A percentile compares a stretch with the other conserved stretches of the same genome.
Conservation (phyloP, 1,140 invertebrate species). For the Listronotus bonariensis region DNA sequence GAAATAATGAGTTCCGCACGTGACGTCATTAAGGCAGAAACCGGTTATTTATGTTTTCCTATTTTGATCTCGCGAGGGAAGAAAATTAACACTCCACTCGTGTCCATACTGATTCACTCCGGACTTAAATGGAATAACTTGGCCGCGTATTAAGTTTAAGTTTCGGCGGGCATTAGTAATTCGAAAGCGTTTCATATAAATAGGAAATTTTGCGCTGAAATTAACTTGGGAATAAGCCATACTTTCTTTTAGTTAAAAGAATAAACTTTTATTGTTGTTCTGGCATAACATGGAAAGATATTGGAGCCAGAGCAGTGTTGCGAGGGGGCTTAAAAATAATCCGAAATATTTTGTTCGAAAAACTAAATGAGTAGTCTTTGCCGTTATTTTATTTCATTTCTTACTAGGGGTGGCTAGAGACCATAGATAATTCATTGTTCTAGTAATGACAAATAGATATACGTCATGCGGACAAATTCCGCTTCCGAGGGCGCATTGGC, state of each 20-base stretch:
- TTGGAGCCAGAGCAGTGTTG: neutral
- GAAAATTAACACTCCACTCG: constrained; percentile 55
- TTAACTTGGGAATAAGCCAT: constrained; percentile 36
- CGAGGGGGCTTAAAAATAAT: too few species aligned
- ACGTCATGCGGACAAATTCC: too few species aligned
- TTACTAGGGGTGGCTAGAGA: too few species aligned
- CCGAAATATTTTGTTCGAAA: too few species aligned
- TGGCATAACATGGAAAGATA: neutral
- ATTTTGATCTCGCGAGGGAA: constrained; percentile 53
- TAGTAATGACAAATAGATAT: too few species aligned
- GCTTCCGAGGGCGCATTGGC: too few species aligned
- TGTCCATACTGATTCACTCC: constrained; percentile 52
- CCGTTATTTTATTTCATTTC: too few species aligned
- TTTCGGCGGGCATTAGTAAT: constrained; percentile 33
- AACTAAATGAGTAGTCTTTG: too few species aligned
- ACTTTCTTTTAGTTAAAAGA: constrained; percentile 12
- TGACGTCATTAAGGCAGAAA: constrained; percentile 57
- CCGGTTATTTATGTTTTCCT: constrained; percentile 56
- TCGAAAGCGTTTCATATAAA: constrained; percentile 39
- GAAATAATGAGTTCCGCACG: constrained; percentile 58
- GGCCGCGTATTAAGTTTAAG: constrained; percentile 35
- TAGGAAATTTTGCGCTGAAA: constrained; percentile 39
- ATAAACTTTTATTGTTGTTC: constrained; percentile 23
- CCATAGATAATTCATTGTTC: too few species aligned
- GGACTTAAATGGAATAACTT: constrained; percentile 49